Percentiles rank a stretch among this genome's conserved stretches.
These are phyloP conservation scores for Criorhina ranunculi DNA, from an alignment of 2,888 invertebrate species.

Conservation along the genomic window DNA sequence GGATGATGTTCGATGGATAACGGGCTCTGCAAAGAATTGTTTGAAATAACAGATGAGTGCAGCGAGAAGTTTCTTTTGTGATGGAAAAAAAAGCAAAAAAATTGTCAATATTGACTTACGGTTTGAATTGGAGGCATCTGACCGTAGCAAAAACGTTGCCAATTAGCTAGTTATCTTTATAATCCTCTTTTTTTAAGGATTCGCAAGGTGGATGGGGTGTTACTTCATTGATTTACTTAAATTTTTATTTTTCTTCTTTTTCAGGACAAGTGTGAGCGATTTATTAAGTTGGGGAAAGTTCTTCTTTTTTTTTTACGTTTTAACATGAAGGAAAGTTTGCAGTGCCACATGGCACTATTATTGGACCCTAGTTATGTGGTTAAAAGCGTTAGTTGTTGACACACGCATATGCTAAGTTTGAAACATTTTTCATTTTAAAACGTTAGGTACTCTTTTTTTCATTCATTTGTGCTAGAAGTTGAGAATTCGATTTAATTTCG, in stretches of 20 bases:
- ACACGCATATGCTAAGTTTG: slow-evolving; percentile 7
- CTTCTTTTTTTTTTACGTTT: slow-evolving; percentile 8
- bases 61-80: slow-evolving; percentile 1
- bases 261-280: slow-evolving; percentile 14
- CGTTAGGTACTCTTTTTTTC: not conserved
- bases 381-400: slow-evolving; percentile 21
- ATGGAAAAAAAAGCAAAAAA: not conserved
- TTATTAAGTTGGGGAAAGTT: slow-evolving; percentile 37
- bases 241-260: not conserved
- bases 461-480: not conserved
- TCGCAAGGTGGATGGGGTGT: slow-evolving; percentile 20
- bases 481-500: not conserved
- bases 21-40: not conserved
- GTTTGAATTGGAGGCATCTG: slow-evolving; percentile 68
- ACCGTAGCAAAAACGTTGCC: slow-evolving; percentile 65
- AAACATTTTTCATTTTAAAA: slow-evolving; percentile 42
- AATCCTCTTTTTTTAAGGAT: slow-evolving; percentile 35
- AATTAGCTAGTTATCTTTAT: slow-evolving; percentile 66
- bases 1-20: slow-evolving; percentile 7
- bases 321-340: slow-evolving; percentile 33
- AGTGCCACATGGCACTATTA: slow-evolving; percentile 42
- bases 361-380: slow-evolving; percentile 2
- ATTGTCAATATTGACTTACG: slow-evolving; percentile 72
- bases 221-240: slow-evolving; percentile 50
- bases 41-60: slow-evolving; percentile 8